Base-by-base conservation (phyloP, 1,140 invertebrate species). In the Oncopodura yosiiana region DNA sequence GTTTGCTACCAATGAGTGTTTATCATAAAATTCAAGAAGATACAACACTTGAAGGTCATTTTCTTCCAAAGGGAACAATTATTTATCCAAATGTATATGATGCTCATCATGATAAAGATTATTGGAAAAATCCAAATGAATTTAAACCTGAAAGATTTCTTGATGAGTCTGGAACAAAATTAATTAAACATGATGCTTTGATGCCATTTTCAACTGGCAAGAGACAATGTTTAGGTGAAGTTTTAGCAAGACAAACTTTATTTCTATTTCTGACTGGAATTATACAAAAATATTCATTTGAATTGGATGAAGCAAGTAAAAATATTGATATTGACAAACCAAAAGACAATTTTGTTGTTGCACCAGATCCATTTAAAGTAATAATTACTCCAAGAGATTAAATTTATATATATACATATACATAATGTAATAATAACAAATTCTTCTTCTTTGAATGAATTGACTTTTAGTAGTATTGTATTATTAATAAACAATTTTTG, bases 111-210 rank as follows among this genome's bases (percentile, higher is more conserved):
- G 80, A 86, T 61, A 74, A 81, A 1, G 71, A 78, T 1, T 77
- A 78, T 43, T 86, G 84, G 66, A 75, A 70, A 6, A 74, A 91
- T 29, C 84, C 87, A 0, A 75, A 84, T 44, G 66, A 70, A 19
- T 90, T 88, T 68, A 74, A 77, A 51, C 87, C 88, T 0, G 84
- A 88, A 59, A 73, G 87, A 58, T 89, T 84, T 67, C 66, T 90
- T 1, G 73, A 80, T 30, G 70, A 78, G 27, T 57, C 71, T 45
- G 83, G 82, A 4, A 82, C 81, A 65, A 58, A 70, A 26, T 65
- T 70, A 3, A 67, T 83, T 16, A 81, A 81, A 0, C 83, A 87
- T 18, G 73, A 57, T 29, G 48, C 51, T 26, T 86, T 81, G 65
- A 74, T 85, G 61, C 85, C 87, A 0, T 92, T 91, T 63, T 83